phyloP scores from a whole-genome alignment of 2,888 invertebrate species.

The Rambutsinella grinnellia region DNA sequence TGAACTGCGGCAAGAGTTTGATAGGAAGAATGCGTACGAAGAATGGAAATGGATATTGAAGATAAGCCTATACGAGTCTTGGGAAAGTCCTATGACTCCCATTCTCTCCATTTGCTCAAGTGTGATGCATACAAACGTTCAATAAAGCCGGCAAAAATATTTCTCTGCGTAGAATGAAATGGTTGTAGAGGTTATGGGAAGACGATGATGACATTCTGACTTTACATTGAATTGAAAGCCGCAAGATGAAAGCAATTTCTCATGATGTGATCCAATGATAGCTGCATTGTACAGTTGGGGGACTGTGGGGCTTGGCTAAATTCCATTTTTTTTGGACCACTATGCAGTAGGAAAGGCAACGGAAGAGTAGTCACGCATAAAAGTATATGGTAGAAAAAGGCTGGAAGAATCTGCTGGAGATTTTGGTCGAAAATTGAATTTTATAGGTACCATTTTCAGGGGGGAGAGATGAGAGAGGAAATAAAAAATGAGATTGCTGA shows the following conservation, averaged over 20 bases:
- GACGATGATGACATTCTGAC: background rate
- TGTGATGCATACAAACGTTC: slow-evolving; percentile 16
- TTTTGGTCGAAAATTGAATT: too few species aligned
- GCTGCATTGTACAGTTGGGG: background rate
- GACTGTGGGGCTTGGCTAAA: slow-evolving; percentile 1
- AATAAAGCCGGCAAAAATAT: background rate
- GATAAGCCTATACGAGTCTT: background rate
- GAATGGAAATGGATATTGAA: background rate
- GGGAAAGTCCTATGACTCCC: slow-evolving; percentile 26
- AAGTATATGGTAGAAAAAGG: too few species aligned
- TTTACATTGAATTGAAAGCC: slow-evolving; percentile 4
- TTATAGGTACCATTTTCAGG: too few species aligned
- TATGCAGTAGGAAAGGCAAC: background rate
- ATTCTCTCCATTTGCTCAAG: background rate
- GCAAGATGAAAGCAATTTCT: slow-evolving; percentile 23
- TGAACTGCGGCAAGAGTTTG: background rate
- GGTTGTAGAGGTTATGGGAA: background rate
- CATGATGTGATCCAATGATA: slow-evolving; percentile 14
- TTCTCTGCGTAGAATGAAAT: background rate
- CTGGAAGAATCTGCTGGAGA: too few species aligned
- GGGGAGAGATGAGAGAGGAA: too few species aligned
- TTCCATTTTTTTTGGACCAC: slow-evolving; percentile 10
- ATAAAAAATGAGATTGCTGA: too few species aligned
- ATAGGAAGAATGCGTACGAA: background rate
- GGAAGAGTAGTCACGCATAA: too few species aligned